Percentiles rank a stretch among this genome's conserved stretches.
phyloP scores from a whole-genome alignment of 2,113 vertebrate genomes.

The Myocastor coypus region DNA sequence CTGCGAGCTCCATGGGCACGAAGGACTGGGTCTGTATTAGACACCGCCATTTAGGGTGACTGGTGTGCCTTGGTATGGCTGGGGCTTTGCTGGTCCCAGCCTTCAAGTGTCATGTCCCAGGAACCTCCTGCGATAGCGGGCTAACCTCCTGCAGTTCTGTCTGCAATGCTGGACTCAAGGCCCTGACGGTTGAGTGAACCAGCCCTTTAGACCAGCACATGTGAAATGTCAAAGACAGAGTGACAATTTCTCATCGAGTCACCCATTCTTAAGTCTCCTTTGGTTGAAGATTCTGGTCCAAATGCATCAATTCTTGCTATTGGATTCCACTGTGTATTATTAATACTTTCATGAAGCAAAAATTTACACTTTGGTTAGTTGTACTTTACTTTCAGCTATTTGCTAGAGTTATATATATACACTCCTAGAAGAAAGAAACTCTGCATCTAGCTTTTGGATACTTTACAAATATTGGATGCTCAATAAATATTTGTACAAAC shows the following conservation, averaged over 20 bases:
- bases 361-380: background rate
- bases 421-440: background rate
- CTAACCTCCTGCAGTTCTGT: background rate
- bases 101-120: background rate
- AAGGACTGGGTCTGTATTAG: background rate
- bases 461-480: background rate
- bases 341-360: background rate
- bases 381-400: background rate
- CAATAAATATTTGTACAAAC: background rate
- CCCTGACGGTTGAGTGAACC: background rate
- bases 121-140: background rate
- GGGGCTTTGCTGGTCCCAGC: background rate
- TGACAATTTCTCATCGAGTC: background rate
- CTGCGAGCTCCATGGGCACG: background rate
- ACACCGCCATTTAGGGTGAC: background rate
- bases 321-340: background rate
- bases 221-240: background rate
- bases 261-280: conserved; percentile 11
- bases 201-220: background rate
- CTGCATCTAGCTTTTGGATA: background rate
- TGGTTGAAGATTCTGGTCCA: background rate
- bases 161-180: background rate
- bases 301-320: background rate
- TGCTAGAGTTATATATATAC: background rate
- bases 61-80: background rate